phyloP scores from a whole-genome alignment of 2,888 invertebrate genomes.

The Drosophila mimetica region DNA sequence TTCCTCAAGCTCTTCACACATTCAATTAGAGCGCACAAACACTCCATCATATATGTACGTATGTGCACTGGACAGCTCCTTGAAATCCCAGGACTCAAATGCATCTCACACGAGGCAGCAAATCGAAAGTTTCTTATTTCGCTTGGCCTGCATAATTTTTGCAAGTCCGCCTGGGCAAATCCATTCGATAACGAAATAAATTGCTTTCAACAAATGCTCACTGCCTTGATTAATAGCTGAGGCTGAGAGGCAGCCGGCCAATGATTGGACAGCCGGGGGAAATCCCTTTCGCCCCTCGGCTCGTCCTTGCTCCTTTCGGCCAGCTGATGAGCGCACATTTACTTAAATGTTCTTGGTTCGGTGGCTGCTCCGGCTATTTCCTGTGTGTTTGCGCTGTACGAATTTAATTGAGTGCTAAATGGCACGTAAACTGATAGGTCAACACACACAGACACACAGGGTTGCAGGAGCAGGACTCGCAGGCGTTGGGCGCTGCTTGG shows the following conservation, averaged over 20 bases:
- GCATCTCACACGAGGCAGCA: constrained; percentile 14
- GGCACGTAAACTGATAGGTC: constrained; percentile 82
- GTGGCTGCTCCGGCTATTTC: constrained; percentile 25
- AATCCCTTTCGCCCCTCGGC: no score
- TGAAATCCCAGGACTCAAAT: constrained; percentile 13
- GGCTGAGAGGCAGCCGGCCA: constrained; percentile 37
- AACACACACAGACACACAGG: constrained; percentile 54
- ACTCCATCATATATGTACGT: not conserved
- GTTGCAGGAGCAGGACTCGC: constrained; percentile 15
- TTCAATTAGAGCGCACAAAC: constrained; percentile 48
- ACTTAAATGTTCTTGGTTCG: constrained; percentile 56
- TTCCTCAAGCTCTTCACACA: constrained; percentile 4
- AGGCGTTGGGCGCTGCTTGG: constrained; percentile 36
- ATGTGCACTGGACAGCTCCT: constrained; percentile 10
- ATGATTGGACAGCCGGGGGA: constrained; percentile 48
- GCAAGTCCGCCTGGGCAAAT: constrained; percentile 46
- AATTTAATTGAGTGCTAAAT: constrained; percentile 84
- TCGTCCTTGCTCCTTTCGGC: constrained; percentile 26
- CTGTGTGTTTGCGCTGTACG: constrained; percentile 59
- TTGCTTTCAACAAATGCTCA: constrained; percentile 79
- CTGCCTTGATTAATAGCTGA: constrained; percentile 73
- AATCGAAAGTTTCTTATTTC: constrained; percentile 26
- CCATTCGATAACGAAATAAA: constrained; percentile 78
- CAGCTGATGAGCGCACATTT: constrained; percentile 76
- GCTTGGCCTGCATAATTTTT: constrained; percentile 58